A percentile compares a stretch with the other conserved stretches of the same genome.
These are phyloP conservation scores for Aporophyla lueneburgensis DNA, from an alignment of 2,888 invertebrate species.

Conservation along the genomic window DNA sequence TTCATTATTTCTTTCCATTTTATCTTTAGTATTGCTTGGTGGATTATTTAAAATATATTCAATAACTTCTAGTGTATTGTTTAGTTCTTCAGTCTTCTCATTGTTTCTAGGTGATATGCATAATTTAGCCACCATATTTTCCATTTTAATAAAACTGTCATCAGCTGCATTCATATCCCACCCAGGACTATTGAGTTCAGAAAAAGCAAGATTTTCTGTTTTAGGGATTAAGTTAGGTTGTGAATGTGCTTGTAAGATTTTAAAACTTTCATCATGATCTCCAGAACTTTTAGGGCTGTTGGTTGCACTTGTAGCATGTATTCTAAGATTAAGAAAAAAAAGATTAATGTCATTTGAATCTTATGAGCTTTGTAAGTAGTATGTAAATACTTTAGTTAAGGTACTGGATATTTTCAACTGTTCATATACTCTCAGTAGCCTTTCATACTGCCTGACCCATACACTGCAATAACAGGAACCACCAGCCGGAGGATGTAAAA, in stretches of 20 bases:
- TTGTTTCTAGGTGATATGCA: conserved; percentile 65
- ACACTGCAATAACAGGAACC: background rate
- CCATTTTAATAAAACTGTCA: conserved; percentile 80
- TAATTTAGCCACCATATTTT: conserved; percentile 76
- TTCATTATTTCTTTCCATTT: conserved; percentile 22
- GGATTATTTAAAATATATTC: conserved; percentile 80
- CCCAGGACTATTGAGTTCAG: conserved; percentile 54
- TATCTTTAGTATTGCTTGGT: conserved; percentile 52
- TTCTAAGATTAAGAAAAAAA: conserved; percentile 26
- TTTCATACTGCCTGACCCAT: background rate
- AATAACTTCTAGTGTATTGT: conserved; percentile 80
- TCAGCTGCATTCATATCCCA: conserved; percentile 71
- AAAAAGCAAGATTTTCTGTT: conserved; percentile 39
- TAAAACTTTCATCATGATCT: conserved; percentile 72
- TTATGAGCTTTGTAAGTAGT: background rate
- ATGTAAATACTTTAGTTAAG: too few species aligned
- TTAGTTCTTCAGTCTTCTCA: conserved; percentile 69
- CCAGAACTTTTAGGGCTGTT: conserved; percentile 60
- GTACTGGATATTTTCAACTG: conserved; percentile 1
- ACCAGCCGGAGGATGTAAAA: background rate
- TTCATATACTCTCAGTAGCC: background rate
- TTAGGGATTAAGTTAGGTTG: conserved; percentile 75
- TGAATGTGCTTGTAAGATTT: conserved; percentile 81
- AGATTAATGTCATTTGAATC: background rate
- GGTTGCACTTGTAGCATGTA: conserved; percentile 43